A percentile compares a stretch with the other conserved stretches of the same genome.
phyloP scores from a whole-genome alignment of 1,140 invertebrate species.

The Sitobion miscanthi region DNA sequence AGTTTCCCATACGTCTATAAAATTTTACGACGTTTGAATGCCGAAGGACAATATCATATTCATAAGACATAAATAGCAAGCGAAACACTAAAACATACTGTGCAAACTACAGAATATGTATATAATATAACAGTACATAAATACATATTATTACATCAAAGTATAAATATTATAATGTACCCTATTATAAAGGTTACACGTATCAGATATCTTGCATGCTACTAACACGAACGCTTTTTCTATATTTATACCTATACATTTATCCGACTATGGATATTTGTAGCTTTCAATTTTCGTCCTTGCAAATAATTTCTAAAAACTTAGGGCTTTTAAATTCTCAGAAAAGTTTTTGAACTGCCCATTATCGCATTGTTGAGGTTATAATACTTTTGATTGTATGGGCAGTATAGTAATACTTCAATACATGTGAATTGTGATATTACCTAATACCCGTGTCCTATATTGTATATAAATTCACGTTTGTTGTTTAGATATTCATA shows the following conservation, averaged over 20 bases:
- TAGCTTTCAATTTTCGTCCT: neutral
- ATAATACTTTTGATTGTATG: neutral
- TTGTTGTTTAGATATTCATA: neutral
- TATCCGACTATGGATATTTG: neutral
- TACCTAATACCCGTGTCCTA: too few relatives aligned
- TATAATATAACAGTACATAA: neutral
- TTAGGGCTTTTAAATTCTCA: neutral
- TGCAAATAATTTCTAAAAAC: neutral
- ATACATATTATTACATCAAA: neutral
- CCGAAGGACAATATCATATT: neutral
- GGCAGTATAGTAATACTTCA: neutral
- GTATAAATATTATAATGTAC: neutral
- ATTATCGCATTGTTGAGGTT: neutral
- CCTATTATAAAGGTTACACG: neutral
- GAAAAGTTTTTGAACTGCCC: neutral
- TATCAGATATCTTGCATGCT: neutral
- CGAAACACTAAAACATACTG: neutral
- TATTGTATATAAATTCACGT: neutral
- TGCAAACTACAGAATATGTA: neutral
- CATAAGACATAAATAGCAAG: neutral
- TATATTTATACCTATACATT: neutral
- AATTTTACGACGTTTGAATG: neutral
- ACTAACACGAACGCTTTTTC: neutral
- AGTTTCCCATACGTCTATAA: neutral
- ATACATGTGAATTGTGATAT: too few relatives aligned